Conservation (phyloP, 1,140 invertebrate genomes). For the Doryteuthis pealeii region DNA sequence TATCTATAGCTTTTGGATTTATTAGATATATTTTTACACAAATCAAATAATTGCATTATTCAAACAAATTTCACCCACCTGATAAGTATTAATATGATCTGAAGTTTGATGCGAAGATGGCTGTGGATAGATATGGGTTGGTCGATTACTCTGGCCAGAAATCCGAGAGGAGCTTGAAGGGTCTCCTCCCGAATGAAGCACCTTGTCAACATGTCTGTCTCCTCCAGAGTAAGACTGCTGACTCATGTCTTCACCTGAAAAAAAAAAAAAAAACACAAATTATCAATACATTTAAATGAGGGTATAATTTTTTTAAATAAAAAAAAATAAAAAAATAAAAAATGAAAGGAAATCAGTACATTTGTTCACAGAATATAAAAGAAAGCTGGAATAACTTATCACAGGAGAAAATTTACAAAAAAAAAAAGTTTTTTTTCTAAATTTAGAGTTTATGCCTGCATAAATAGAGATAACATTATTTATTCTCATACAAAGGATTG, state of each 20-base stretch:
- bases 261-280: neutral
- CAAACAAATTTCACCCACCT: neutral
- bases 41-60: too few species aligned
- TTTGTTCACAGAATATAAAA: too few species aligned
- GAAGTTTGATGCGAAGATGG: neutral
- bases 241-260: slow-evolving; percentile 2
- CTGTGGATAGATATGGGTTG: neutral
- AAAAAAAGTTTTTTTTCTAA: too few species aligned
- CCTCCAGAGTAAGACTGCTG: neutral
- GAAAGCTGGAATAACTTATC: too few species aligned
- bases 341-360: too few species aligned
- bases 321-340: neutral
- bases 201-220: slow-evolving; percentile 2
- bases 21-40: too few species aligned
- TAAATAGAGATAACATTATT: too few species aligned
- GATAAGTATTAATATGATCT: neutral
- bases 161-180: neutral
- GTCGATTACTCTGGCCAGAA: neutral
- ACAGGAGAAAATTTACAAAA: too few species aligned
- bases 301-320: neutral
- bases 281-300: too few species aligned
- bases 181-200: neutral
- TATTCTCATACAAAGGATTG: too few species aligned
- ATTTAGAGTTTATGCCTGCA: too few species aligned
- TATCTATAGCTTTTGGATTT: too few species aligned